Evolutionary conservation across 1,140 invertebrate species (phyloP).

Genomic region (Drosophila orena): DNA sequence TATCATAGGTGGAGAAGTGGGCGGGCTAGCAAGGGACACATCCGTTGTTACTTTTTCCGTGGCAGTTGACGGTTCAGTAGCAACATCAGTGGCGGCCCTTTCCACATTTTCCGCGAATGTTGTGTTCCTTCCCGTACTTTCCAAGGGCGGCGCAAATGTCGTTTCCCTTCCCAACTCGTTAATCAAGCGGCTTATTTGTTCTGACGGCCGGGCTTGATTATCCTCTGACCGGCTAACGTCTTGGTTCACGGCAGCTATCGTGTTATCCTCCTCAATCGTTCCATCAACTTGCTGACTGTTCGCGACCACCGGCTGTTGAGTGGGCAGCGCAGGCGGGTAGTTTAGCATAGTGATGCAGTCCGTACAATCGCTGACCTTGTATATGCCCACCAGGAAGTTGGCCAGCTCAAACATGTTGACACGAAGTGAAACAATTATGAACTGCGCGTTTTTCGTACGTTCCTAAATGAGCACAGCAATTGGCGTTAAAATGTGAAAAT

Average conservation of each 20-base stretch:
- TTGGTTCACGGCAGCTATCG: not conserved
- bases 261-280: not conserved
- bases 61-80: not conserved
- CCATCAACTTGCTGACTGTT: not conserved
- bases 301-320: not conserved
- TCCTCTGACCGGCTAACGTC: not conserved
- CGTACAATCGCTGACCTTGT: constrained; percentile 96
- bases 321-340: constrained; percentile 55
- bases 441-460: constrained; percentile 98
- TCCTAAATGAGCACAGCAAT: constrained; percentile 86
- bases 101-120: constrained; percentile 46
- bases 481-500: not conserved
- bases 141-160: constrained; percentile 56
- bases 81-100: constrained; percentile 26
- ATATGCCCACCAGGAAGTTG: constrained; percentile 97
- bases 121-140: constrained; percentile 55
- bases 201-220: not conserved
- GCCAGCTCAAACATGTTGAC: constrained; percentile 99
- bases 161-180: constrained; percentile 29
- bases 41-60: not conserved
- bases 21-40: constrained; percentile 1
- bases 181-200: not conserved
- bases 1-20: constrained; percentile 4
- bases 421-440: constrained; percentile 98
- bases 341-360: constrained; percentile 89